Evolutionary conservation across 1,140 invertebrate genomes (phyloP), one percentile per base, ranked within the genome.

Genomic region (Drosophila ercepeae): DNA sequence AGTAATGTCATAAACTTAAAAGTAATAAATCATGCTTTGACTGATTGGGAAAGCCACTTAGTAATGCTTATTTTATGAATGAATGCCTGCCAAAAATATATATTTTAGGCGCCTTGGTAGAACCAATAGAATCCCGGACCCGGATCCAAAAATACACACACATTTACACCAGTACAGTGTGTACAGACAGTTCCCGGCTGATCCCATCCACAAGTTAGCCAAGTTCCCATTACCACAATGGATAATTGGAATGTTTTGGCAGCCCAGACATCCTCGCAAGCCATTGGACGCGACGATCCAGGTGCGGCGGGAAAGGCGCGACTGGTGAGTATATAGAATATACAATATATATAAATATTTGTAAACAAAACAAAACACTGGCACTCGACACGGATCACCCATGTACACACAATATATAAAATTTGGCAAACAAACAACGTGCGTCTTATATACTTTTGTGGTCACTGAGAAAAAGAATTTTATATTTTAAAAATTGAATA

Each of bases 231-330:
- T 52, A 5, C 59, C 29, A 41, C 16, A 11, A 90, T 91, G 89
- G 89, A 91, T 88, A 91, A 89, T 84, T 91, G 89, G 89, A 90
- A 90, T 79, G 89, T 90, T 89, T 89, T 91, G 74, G 86, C 89
- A 78, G 89, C 78, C 16, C 89, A 91, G 68, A 90, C 89, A 50
- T 77, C 88, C 36, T 86, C 86, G 34, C 75, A 83, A 57, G 89
- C 86, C 13, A 89, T 91, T 68, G 86, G 76, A 53, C 78, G 83
- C 23, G 86, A 90, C 73, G 89, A 73, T 36, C 50, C 70, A 14
- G 76, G 46, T 21, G 49, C 54, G 45, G 46, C 48, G 23, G 59
- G 74, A 36, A 91, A 89, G 59, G 89, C 89, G 45, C 78, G 79
- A 71, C 77, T 91, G 86, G 89, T 91, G 44, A 91, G 89, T 90